phyloP scores from a whole-genome alignment of 1,140 invertebrate genomes.

The Riptortus pedestris region DNA sequence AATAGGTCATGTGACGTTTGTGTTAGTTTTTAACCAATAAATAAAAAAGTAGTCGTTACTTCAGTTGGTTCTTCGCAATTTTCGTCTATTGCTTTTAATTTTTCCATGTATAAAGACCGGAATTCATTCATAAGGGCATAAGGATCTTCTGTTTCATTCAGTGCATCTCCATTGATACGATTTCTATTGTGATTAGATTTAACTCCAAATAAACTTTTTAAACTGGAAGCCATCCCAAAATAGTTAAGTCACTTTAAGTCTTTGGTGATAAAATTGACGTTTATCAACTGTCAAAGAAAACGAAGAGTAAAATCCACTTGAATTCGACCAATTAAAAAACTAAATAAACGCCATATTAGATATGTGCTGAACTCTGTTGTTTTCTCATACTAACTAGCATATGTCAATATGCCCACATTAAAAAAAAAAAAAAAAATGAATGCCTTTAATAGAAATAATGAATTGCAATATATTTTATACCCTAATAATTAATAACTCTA shows the following conservation, averaged over 20 bases:
- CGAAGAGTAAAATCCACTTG: neutral
- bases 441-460: no score
- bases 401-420: no score
- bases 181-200: no score
- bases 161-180: no score
- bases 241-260: no score
- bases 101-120: neutral
- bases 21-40: neutral
- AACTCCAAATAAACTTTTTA: no score
- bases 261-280: no score
- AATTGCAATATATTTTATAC: no score
- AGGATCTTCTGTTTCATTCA: slow-evolving; percentile 2
- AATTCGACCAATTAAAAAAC: neutral
- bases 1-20: slow-evolving; percentile 1
- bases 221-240: no score
- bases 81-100: slow-evolving; percentile 2
- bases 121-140: neutral
- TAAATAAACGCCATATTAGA: neutral
- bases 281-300: neutral
- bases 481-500: no score
- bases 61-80: neutral
- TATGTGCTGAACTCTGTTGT: slow-evolving; percentile 3
- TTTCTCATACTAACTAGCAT: no score
- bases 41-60: neutral
- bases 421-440: no score